Base-by-base conservation (phyloP, 2,888 invertebrate genomes). In the Micropterix aruncella region DNA sequence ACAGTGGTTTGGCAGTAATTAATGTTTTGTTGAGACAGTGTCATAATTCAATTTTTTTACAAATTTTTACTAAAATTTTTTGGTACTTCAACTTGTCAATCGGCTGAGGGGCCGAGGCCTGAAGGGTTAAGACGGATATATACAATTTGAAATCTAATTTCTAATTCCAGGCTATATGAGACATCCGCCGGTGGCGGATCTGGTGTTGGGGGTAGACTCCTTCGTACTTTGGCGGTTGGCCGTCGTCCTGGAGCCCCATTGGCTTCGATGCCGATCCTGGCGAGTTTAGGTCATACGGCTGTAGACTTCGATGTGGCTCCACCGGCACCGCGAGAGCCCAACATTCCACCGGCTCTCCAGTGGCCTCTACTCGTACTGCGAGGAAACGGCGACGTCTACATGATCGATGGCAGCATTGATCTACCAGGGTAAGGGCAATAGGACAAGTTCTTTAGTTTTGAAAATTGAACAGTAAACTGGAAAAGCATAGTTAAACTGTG, bases 351-450 rank as follows among this genome's bases (percentile, higher is more conserved):
- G 42, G 27, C 27, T 5, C 63, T 75, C 3, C 68, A 73, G 50
- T 86, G 86, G 84, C 85, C 86, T 0, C 72, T 91, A 44, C 77
- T 86, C 44, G 74, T 93, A 44, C 67, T 94, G 43, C 75, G 83
- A 44, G 92, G 90, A 1, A 89, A 89, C 58, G 93, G 92, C 1
- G 85, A 87, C 51, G 79, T 94, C 3, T 83, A 80, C 52, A 72
- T 75, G 60, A 58, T 70, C 60, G 50, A 56, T 3, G 63, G 63
- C 39, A 60, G 62, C 2, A 48, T 69, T 48, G 63, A 64, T 9
- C 19, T 12, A 16, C 16, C 7, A 3, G 27, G 42, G 16, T 9
- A 27, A 4, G 5, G 14, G 16, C 14, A 41, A 18, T 41, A 18
- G 41, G 41, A 27, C 18, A 5, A 16, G 18, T 12, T 16, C 17